Percentiles rank a stretch among this genome's conserved stretches.
Conservation (phyloP, 2,888 invertebrate species). For the Tigriopus californicus region DNA sequence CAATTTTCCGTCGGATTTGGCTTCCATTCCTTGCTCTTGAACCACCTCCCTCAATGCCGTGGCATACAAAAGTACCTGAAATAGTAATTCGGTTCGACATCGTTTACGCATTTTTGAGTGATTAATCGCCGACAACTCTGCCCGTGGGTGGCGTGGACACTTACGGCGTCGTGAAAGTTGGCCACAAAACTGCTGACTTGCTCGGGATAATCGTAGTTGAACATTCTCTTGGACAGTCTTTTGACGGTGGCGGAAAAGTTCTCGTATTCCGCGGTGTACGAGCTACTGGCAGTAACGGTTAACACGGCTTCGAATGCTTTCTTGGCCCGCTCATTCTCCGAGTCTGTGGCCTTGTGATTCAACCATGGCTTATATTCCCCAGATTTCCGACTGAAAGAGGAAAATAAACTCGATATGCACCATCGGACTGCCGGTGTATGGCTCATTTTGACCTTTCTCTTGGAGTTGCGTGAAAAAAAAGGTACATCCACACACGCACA, state of each 20-base stretch:
- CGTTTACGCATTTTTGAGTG: too few relatives aligned
- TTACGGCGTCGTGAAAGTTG: constrained; percentile 87
- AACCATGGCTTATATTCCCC: constrained; percentile 53
- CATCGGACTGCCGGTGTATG: too few relatives aligned
- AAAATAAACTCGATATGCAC: too few relatives aligned
- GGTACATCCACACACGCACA: too few relatives aligned
- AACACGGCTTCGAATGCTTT: constrained; percentile 69
- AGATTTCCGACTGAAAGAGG: not conserved
- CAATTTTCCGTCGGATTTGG: constrained; percentile 52
- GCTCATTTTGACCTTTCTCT: too few relatives aligned
- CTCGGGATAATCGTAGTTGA: constrained; percentile 33
- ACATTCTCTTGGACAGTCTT: constrained; percentile 24
- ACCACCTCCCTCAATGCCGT: constrained; percentile 5
- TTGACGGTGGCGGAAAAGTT: constrained; percentile 52
- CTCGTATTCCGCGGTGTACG: constrained; percentile 46
- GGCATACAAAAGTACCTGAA: constrained; percentile 4
- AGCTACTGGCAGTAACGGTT: constrained; percentile 56
- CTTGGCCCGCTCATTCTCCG: constrained; percentile 60
- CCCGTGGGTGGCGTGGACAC: too few relatives aligned
- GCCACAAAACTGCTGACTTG: constrained; percentile 78
- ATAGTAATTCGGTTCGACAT: too few relatives aligned
- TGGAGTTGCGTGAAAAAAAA: too few relatives aligned
- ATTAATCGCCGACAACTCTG: too few relatives aligned
- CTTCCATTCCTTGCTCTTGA: constrained; percentile 14
- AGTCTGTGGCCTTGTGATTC: constrained; percentile 52